phyloP scores from a whole-genome alignment of 2,888 invertebrate species.

The Rapana venosa region DNA sequence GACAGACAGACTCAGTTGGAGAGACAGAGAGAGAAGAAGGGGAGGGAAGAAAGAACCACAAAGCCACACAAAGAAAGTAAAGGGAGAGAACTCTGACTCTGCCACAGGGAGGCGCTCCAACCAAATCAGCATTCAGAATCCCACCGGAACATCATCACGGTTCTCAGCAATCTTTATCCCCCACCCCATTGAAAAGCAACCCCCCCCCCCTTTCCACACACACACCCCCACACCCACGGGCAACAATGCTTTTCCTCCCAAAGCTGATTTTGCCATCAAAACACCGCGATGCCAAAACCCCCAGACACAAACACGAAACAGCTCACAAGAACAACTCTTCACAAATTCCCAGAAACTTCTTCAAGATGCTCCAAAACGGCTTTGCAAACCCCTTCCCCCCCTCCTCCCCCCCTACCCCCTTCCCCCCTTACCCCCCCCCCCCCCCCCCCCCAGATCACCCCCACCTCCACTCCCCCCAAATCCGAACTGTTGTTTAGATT shows the following conservation, averaged over 20 bases:
- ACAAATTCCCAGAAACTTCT: neutral
- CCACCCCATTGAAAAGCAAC: neutral
- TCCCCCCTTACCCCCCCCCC: neutral
- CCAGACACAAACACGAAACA: neutral
- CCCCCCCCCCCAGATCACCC: neutral
- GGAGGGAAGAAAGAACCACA: neutral
- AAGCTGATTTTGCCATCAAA: slow-evolving; percentile 26
- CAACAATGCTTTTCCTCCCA: neutral
- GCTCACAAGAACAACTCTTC: neutral
- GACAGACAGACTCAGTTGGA: neutral
- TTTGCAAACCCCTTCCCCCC: too few species aligned
- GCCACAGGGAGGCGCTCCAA: neutral
- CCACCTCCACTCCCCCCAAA: neutral
- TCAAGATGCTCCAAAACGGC: neutral
- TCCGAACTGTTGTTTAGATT: neutral
- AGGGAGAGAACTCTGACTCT: neutral
- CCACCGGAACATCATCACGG: slow-evolving; percentile 6
- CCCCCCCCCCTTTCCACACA: neutral
- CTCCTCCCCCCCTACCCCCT: too few species aligned
- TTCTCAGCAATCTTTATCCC: neutral
- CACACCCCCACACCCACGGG: neutral
- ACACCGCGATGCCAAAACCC: neutral
- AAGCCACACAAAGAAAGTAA: neutral
- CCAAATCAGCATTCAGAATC: slow-evolving; percentile 18
- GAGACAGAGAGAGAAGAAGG: neutral